These are phyloP conservation scores for Dipodomys spectabilis DNA, from an alignment of 2,113 vertebrate genomes.

Conservation along the genomic window DNA sequence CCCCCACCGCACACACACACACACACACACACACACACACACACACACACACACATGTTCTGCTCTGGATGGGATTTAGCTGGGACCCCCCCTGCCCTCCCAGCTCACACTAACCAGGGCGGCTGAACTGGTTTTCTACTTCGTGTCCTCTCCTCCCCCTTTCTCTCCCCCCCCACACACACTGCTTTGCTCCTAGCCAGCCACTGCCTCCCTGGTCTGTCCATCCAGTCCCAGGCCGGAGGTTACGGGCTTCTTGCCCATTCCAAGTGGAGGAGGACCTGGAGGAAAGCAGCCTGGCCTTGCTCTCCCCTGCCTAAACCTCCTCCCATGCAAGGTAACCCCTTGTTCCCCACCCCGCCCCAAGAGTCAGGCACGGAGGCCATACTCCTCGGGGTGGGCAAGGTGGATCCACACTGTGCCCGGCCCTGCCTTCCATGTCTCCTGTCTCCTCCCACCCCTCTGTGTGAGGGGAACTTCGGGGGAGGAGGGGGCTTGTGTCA, in stretches of 20 bases:
- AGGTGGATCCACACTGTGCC: constrained; percentile 50
- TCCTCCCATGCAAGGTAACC: neutral
- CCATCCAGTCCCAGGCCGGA: neutral
- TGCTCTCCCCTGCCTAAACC: neutral
- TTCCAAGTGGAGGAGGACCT: neutral
- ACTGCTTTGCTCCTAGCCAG: constrained; percentile 7
- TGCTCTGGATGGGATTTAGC: neutral
- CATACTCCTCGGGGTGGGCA: neutral
- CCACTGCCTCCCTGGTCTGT: neutral
- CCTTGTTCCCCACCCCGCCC: neutral
- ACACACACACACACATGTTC: neutral
- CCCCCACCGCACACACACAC: neutral
- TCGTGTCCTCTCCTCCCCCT: too few relatives aligned
- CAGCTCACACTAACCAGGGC: neutral
- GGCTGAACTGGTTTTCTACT: neutral
- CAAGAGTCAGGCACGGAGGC: neutral
- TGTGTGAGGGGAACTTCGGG: neutral
- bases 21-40: neutral
- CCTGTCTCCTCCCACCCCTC: neutral
- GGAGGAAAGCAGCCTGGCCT: neutral
- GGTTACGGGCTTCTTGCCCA: neutral
- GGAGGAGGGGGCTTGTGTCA: constrained; percentile 42
- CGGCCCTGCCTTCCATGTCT: neutral
- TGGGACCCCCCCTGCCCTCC: neutral
- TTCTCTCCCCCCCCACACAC: neutral